Base-by-base conservation (phyloP, 2,888 invertebrate genomes). In the Dicroscelio sp. region DNA sequence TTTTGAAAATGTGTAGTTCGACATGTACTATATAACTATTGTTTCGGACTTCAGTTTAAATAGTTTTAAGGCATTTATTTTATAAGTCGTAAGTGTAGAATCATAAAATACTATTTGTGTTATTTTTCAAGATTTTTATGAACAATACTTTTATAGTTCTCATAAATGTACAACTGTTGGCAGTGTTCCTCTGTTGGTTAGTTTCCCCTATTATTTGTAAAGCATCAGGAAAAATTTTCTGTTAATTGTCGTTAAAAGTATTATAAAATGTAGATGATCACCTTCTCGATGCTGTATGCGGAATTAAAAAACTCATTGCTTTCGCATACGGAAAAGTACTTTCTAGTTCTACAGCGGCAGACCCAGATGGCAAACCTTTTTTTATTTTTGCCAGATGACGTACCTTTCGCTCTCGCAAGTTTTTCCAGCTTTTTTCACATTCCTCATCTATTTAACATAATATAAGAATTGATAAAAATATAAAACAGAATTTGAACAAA, bases 321-420 rank as follows among this genome's bases (percentile, higher is more conserved):
- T 75, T 55, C 6, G 31, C 30, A 58, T 35, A 55, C 14, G 33
- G 35, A 58, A 75, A 75, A 17, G 52, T 75, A 17, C 3, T 27
- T n/a, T 75, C 58, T 6, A 75, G 17, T 35, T 55, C 58, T 23
- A 4, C 14, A 0, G 75, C 55, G 12, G 31, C 23, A 55, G 75
- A 75, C 5, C 75, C 75, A 33, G 75, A 75, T 17, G 75, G 58
- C 30, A 75, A 58, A 23, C 58, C 75, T 31, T 52, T 43, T 12
- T 75, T 75, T 10, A 17, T 2, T 55, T 75, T 75, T 55, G 4
- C 20, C 1, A 43, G 12, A 33, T 58, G n/a, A 8, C 35, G 25
- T 31, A 55, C 58, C 30, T n/a, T 31, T 58, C 30, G 55, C 20
- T 75, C 58, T 6, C 75, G 55, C 25, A 75, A 58, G 20, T 10